Evolutionary conservation across 2,888 invertebrate genomes (phyloP), one percentile per base, ranked within the genome.

Genomic region (Empis stercorea): DNA sequence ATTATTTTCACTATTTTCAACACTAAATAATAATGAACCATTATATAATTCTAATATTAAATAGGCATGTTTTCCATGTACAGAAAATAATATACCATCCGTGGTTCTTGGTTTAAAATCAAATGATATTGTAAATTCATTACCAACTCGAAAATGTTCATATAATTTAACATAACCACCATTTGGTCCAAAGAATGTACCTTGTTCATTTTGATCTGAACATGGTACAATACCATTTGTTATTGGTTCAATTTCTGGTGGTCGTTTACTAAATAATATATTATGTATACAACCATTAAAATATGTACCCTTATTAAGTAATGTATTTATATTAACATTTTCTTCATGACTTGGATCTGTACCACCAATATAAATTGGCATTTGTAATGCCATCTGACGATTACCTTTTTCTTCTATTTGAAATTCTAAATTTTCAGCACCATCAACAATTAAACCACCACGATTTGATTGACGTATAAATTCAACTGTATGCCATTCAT

Each of bases 281-380:
- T 87, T 82, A 45, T 79, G 78, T 14, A 95, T 72, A 61, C 95
- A 95, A 2, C 95, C 95, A 55, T 78, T 80, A 67, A 89, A 92
- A 30, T 84, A 79, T 42, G 75, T 73, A 57, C 57, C 59, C 9
- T 55, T 54, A 1, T 48, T 51, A 1, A 61, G 49, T 4, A 59
- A 54, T 1, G 68, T 59, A 50, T 64, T 65, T 1, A 57, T 56
- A 36, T 59, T 58, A 2, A 77, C 73, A 30, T 67, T 68, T 4
- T 71, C 64, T 2, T 75, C 72, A 13, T 74, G 69, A 11, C 54
- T 58, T 30, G 54, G 59, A n/a, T 57, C 59, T n/a, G 91, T 64
- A 0, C 93, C 93, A 17, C 95, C 94, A 44, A 92, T 74, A 64
- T 79, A 91, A 60, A 82, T 81, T 0, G 91, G 91, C 34, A 80